A percentile compares a stretch with the other conserved stretches of the same genome.
Conservation (phyloP, 2,113 vertebrate species). For the Platycercus adscitus region DNA sequence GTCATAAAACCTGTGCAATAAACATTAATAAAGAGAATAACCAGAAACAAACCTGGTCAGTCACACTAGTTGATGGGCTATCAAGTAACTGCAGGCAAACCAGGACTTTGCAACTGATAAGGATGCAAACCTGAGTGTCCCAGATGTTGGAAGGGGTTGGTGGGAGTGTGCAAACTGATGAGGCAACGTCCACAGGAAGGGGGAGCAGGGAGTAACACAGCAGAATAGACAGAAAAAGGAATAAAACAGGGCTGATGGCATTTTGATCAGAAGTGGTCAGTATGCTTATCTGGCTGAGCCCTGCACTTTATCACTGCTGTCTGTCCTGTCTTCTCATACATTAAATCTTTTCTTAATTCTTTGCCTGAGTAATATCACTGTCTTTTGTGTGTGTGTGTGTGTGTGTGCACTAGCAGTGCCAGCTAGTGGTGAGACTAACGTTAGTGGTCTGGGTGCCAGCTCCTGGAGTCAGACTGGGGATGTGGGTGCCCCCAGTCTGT, state of each 20-base stretch:
- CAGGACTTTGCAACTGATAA: not conserved
- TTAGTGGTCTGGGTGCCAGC: not conserved
- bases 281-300: not conserved
- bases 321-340: not conserved
- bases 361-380: not conserved
- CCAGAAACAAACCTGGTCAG: not conserved
- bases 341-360: not conserved
- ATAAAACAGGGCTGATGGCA: not conserved
- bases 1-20: not conserved
- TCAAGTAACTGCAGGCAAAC: not conserved
- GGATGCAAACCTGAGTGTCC: not conserved
- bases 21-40: not conserved
- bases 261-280: not conserved
- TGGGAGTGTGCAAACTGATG: not conserved
- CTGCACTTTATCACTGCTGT: not conserved
- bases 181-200: not conserved
- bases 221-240: not conserved
- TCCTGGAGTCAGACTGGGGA: not conserved
- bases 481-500: no score
- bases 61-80: not conserved
- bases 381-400: not conserved
- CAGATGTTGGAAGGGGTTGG: fast-evolving
- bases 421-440: fast-evolving
- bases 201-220: not conserved
- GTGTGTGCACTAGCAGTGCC: not conserved